Base-by-base conservation (phyloP, 2,797 vertebrate genomes). In the Sebastolobus altivelis region DNA sequence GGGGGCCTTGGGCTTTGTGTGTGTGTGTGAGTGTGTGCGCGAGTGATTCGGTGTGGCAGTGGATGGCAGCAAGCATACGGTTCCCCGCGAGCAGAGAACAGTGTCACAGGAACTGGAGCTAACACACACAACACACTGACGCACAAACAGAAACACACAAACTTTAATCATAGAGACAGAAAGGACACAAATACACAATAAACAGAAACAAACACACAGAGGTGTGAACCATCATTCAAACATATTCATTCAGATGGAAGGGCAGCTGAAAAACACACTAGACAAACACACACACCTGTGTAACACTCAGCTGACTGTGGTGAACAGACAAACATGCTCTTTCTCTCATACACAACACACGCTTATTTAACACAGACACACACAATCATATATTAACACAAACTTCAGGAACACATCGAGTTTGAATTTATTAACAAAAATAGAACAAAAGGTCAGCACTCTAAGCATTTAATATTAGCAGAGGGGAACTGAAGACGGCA, bases 1-100 rank as follows among this genome's bases (percentile, higher is more conserved):
- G 4, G 55, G 60, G 70, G 84, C 88, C 75, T 66, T 27, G 60
- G 83, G 80, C 75, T 73, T 31, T 55, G 18, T 75, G 67, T 79
- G 65, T 73, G 78, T 65, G 68, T 60, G 66, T 59, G 75, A 33
- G 76, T 27, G 56, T 46, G 60, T 56, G 78, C 59, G 72, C 79
- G 89, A 88, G 82, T 87, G 88, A 93, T 92, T 87, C 38, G 31
- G 56, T 84, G 83, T 90, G 93, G 90, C 90, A 91, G 87, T 49
- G 81, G 84, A 91, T 92, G 91, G 87, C 94, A 91, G 93, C 71
- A 88, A 92, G 49, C 94, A 93, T 93, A 94, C 81, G 91, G 71
- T 84, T 81, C 87, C 88, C 90, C 73, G 78, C 79, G 5, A 92
- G 90, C 91, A 74, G 46, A 89, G 87, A 86, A 73, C 84, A 87